phyloP scores from a whole-genome alignment of 2,888 invertebrate genomes.

The Drosophila antonietae region DNA sequence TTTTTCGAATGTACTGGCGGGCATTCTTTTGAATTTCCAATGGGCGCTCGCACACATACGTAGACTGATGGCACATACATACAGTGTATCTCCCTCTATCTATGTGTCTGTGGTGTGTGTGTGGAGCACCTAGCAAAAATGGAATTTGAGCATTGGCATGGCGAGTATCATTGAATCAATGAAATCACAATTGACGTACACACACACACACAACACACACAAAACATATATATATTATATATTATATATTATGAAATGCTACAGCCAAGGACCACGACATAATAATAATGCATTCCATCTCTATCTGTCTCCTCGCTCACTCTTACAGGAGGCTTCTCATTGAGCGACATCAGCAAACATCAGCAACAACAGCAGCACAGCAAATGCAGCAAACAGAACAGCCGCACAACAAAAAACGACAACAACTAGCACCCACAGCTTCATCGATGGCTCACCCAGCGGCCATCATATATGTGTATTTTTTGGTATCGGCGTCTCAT shows the following conservation, averaged over 20 bases:
- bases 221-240: not conserved
- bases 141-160: slow-evolving; percentile 43
- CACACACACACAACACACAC: slow-evolving; percentile 7
- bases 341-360: slow-evolving; percentile 80
- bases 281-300: slow-evolving; percentile 9
- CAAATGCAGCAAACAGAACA: slow-evolving; percentile 69
- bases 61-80: slow-evolving; percentile 24
- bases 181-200: slow-evolving; percentile 18
- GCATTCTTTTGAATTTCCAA: slow-evolving; percentile 71
- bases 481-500: slow-evolving; percentile 68
- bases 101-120: not conserved
- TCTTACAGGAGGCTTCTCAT: slow-evolving; percentile 82
- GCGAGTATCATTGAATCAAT: slow-evolving; percentile 42
- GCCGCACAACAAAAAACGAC: slow-evolving; percentile 49
- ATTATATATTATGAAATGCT: slow-evolving; percentile 10
- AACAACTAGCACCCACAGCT: slow-evolving; percentile 41
- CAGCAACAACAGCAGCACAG: slow-evolving; percentile 74
- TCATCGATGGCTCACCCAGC: slow-evolving; percentile 62
- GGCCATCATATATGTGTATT: too few relatives aligned
- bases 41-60: slow-evolving; percentile 18
- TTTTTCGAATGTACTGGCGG: slow-evolving; percentile 27
- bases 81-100: not conserved
- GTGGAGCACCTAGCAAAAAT: slow-evolving; percentile 44
- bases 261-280: slow-evolving; percentile 43
- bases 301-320: slow-evolving; percentile 3